Evolutionary conservation across 2,888 invertebrate genomes (phyloP), one percentile per base, ranked within the genome.

Genomic region (Celastrina argiolus): DNA sequence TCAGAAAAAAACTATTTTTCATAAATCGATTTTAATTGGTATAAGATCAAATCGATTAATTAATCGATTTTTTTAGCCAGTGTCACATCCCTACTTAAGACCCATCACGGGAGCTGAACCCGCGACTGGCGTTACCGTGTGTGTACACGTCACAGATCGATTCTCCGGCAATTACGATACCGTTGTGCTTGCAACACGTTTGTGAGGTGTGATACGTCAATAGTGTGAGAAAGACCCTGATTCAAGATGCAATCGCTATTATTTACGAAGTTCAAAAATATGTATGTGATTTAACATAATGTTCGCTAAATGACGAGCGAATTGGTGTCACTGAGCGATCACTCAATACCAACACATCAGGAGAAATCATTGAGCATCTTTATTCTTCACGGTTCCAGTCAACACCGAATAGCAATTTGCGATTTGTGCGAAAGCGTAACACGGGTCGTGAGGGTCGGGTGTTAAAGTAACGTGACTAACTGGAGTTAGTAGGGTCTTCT

Each of bases 91-190:
- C n/a, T n/a, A n/a, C n/a, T n/a, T n/a, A n/a, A n/a, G n/a, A n/a
- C n/a, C n/a, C n/a, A n/a, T 42, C 18, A 51, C 51, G 51, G 12
- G 12, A 12, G 0, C 12, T 5, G 51, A 22, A 12, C 51, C 51
- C 51, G 26, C 14, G 12, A 51, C 51, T 12, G 51, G 12, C 22
- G 51, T 51, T 22, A 51, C 51, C 51, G 26, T n/a, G n/a, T n/a
- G n/a, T n/a, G n/a, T 51, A 51, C 12, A 51, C 22, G 51, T 51
- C 51, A 14, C 51, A 22, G 51, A 51, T 51, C 51, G 51, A 51
- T 51, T 51, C 22, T 51, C 22, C 26, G 26, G 51, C 22, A 18
- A 51, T 51, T 22, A 26, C 6, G 51, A 22, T 51, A 51, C 51
- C 51, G 51, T 51, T 51, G 51, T 22, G 8, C 26, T 26, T 4